Base-by-base conservation (phyloP, 2,888 invertebrate species). In the Ligdia adustata region DNA sequence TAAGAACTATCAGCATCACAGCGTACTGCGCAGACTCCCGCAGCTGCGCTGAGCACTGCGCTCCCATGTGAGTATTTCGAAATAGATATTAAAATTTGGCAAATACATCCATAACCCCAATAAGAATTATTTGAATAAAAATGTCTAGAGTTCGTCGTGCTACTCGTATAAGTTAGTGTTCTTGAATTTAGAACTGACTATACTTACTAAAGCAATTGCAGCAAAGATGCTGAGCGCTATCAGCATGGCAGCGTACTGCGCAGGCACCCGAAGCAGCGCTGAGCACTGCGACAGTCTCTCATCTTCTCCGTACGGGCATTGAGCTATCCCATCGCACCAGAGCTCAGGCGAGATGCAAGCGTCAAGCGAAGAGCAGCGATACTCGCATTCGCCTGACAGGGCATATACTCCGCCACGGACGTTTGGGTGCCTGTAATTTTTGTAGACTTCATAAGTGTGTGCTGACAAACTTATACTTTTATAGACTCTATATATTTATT, bases 261-360 rank as follows among this genome's bases (percentile, higher is more conserved):
- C 94, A 5, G 96, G 96, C 57, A 96, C 86, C 52, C 95, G 93
- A 54, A 97, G 86, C 28, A 96, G 86, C 42, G 95, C 92, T 35
- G 95, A 96, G 70, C 96, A 96, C 73, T 96, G 95, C 7, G 94
- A 91, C 52, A 96, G 91, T 3, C 96, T 92, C 81, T 96, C 96
- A 80, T 96, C 96, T 58, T 94, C 93, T 0, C 95, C 96, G 1
- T 93, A 93, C 5, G 96, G 96, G 69, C 96, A 96, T 74, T 96
- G 95, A 35, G 91, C 83, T 22, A 92, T 79, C 9, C 95, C 96
- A 67, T 96, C 95, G 68, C 96, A 96, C 95, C 96, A 96, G 39
- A 96, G 91, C 32, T 93, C 93, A 0, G 94, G 91, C 66, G 94
- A 93, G 55, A 96, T 95, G 78, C 96, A 96, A 7, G 96, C 96